phyloP scores from a whole-genome alignment of 2,113 vertebrate genomes.

The Daubentonia madagascariensis region DNA sequence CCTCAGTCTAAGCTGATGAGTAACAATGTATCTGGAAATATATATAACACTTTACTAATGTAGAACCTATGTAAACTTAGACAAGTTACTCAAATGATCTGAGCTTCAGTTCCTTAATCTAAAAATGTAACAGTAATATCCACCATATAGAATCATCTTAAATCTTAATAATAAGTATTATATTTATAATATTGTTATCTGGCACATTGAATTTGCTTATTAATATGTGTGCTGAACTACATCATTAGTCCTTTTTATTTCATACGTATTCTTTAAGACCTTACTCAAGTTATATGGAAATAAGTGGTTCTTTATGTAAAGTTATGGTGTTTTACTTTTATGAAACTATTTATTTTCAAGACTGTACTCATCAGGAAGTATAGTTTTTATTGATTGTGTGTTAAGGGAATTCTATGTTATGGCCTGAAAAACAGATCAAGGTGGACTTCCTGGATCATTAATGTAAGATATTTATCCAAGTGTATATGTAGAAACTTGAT shows the following conservation, averaged over 20 bases:
- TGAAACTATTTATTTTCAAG: constrained; percentile 37
- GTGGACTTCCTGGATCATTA: constrained; percentile 46
- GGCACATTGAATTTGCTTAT: neutral
- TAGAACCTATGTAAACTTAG: neutral
- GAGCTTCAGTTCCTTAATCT: neutral
- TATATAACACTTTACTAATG: neutral
- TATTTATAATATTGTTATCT: neutral
- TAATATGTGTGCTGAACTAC: neutral
- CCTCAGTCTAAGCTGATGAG: neutral
- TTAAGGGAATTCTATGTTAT: constrained; percentile 45
- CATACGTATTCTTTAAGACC: neutral
- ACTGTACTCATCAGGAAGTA: neutral
- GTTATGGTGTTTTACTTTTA: constrained; percentile 28
- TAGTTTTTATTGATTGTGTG: constrained; percentile 50
- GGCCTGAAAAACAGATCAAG: constrained; percentile 40
- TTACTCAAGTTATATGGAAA: neutral
- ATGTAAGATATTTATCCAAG: constrained; percentile 47
- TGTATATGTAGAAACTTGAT: constrained; percentile 8
- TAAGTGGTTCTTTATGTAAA: neutral
- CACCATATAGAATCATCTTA: neutral
- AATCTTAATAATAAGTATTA: neutral
- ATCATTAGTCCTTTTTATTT: neutral
- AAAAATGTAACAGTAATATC: neutral
- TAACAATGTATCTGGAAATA: neutral
- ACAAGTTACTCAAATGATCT: neutral